Base-by-base conservation (phyloP, 2,113 vertebrate species). In the Lanius ludovicianus region DNA sequence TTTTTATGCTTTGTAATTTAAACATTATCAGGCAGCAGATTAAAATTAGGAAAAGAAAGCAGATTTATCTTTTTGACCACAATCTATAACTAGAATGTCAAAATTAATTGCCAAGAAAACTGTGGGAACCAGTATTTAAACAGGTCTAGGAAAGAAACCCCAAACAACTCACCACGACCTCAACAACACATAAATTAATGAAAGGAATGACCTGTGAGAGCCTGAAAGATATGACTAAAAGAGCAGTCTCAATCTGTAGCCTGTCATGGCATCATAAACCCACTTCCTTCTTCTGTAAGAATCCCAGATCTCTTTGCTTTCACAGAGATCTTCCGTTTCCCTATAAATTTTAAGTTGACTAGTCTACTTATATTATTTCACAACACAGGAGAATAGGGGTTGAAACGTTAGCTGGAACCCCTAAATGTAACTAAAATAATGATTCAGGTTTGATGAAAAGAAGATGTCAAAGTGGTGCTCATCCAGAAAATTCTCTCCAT, bases 71-170 rank as follows among this genome's bases (percentile, higher is more conserved):
- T 57, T 89, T 50, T 81, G n/a, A 67, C 37, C 21, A 30, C 31
- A 42, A 5, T 13, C 23, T 81, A 7, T 37, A 78, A 53, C 13
- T 30, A 42, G 68, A 80, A 68, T 37, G 10, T 73, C 67, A 88
- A 79, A 83, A 90, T 25, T 79, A 53, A 73, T 50, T 92, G 27
- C 37, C 55, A 73, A 89, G 55, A 37, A 73, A 30, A 23, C 10
- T 23, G 14, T n/a, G 11, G 46, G 46, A 85, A 30, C 11, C 50
- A 87, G 24, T 16, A 25, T 28, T 68, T 50, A 80, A 68, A 56
- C 27, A 55, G 5, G 4, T 33, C 19, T 74, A 33, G 13, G 19
- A 67, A 35, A 31, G 39, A 24, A 3, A 20, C 0, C 0, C 5
- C 11, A 33, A 76, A 7, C 23, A 31, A 35, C 10, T 3, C 14